Base-by-base conservation (phyloP, 2,113 vertebrate species). In the Alexandromys fortis region DNA sequence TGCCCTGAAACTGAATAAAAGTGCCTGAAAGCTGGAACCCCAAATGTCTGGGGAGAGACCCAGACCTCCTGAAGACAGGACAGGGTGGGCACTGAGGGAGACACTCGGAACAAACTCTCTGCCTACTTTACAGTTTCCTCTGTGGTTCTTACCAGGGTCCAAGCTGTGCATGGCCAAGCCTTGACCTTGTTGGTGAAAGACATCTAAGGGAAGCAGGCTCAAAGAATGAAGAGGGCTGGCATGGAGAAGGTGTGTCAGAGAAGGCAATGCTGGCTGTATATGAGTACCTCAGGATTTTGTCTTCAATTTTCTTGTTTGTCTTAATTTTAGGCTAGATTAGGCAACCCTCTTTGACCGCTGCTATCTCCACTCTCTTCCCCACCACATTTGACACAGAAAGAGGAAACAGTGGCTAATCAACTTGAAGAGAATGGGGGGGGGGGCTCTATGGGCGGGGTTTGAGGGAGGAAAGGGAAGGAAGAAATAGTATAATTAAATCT, bases 11-110 rank as follows among this genome's bases (percentile, higher is more conserved):
- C 42, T 12, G 28, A 65, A 17, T 10, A 33, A 33, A 9, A 42
- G 65, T 38, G 21, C 35, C 42, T 21, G 6, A 42, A 19, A 26
- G 35, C 28, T 17, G 55, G 77, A 8, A 47, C 72, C 88, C 19
- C 2, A 52, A 26, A 30, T 4, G 49, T 45, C 45, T 38, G 7
- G 81, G n/a, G 65, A 49, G 58, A 68, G 22, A 42, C 26, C 30
- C 63, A 33, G 90, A n/a, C 30, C 30, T 38, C 52, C 91, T 16
- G 22, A 82, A 38, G 89, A 24, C 55, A 28, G 33, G 55, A 70
- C 13, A 7, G 4, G 38, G 22, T 1, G 8, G 11, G 9, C 0
- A 3, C 26, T 0, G 2, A 58, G 45, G 24, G 0, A 4, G 1
- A 12, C 19, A 63, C 2, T 16, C 14, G 33, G 33, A 21, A 68